Evolutionary conservation across 2,113 vertebrate species (phyloP).

Genomic region (Clarias gariepinus): DNA sequence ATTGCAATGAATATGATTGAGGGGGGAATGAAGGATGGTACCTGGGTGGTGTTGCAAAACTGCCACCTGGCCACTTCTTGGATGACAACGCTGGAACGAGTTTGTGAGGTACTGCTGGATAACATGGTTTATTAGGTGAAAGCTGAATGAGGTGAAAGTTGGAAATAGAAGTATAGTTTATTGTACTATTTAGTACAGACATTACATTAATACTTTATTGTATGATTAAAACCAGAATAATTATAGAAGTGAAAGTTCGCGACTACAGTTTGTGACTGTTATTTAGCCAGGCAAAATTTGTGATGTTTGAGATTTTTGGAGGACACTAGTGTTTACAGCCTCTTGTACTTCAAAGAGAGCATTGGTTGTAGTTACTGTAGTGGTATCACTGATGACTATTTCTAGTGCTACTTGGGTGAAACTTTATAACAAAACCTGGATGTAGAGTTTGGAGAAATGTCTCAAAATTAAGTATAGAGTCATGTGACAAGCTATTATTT

Average conservation of each 20-base stretch:
- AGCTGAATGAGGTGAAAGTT: background rate
- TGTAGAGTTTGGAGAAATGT: too few relatives aligned
- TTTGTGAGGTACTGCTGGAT: conserved; percentile 81
- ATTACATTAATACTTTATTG: background rate
- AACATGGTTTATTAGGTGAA: background rate
- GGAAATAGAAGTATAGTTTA: background rate
- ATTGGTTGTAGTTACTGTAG: too few relatives aligned
- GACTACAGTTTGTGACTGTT: too few relatives aligned
- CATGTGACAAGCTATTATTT: too few relatives aligned
- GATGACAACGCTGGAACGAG: conserved; percentile 86
- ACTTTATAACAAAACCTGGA: too few relatives aligned
- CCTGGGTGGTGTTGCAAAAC: conserved; percentile 90
- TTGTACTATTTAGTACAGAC: background rate
- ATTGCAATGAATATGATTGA: conserved; percentile 87
- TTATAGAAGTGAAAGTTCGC: background rate
- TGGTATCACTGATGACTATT: background rate
- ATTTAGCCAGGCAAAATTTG: too few relatives aligned
- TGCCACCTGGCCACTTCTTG: conserved; percentile 90
- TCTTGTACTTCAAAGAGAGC: background rate
- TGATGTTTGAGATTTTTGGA: background rate
- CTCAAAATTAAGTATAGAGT: too few relatives aligned
- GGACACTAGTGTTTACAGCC: background rate
- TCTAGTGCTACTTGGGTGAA: too few relatives aligned
- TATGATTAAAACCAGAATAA: background rate
- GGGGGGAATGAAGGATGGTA: conserved; percentile 80